A percentile compares a stretch with the other conserved stretches of the same genome.
Evolutionary conservation across 2,888 invertebrate species (phyloP).

Genomic region (Orthonevra nobilis): DNA sequence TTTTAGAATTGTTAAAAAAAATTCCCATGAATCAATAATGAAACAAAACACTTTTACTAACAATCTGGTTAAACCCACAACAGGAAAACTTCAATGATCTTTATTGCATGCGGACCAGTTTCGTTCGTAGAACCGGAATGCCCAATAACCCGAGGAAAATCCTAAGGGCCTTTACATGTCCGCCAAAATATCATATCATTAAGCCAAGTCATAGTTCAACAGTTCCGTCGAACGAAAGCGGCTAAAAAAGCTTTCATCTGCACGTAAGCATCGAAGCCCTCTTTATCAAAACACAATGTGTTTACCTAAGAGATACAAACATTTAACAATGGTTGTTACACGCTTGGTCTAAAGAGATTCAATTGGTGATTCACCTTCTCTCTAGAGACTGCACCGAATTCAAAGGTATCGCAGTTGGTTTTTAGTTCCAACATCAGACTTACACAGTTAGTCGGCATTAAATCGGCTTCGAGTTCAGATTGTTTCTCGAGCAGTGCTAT

Average conservation of each 20-base stretch:
- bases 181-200: no score
- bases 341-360: conserved; percentile 31
- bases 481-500: conserved; percentile 34
- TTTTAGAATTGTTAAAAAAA: background rate
- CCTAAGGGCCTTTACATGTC: no score
- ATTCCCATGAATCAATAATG: no score
- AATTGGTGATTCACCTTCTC: background rate
- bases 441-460: conserved; percentile 61
- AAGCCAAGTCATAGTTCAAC: background rate
- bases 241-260: conserved; percentile 1
- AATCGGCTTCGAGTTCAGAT: conserved; percentile 61
- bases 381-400: conserved; percentile 26
- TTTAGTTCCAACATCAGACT: conserved; percentile 60
- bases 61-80: no score
- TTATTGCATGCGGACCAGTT: no score
- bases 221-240: background rate
- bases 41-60: no score
- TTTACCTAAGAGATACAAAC: conserved; percentile 10
- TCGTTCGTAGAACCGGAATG: no score
- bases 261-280: background rate
- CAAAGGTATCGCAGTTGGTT: conserved; percentile 39
- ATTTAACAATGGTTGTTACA: conserved; percentile 14
- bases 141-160: no score
- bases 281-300: background rate
- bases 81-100: no score